Evolutionary conservation across 2,797 vertebrate species (phyloP).

Genomic region (Oceanodroma leucorhoa): DNA sequence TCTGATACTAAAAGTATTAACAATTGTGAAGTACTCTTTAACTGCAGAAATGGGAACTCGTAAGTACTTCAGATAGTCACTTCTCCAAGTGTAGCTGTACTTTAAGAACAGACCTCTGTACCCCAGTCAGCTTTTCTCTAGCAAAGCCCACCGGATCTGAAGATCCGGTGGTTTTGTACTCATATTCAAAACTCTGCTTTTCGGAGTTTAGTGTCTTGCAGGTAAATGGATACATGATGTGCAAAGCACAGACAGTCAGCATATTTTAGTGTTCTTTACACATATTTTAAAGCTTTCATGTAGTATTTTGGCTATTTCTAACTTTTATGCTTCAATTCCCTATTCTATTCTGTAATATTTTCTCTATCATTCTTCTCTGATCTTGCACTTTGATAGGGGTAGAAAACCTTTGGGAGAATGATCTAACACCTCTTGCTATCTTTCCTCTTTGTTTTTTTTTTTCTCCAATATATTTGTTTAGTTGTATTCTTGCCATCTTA

Average conservation of each 20-base stretch:
- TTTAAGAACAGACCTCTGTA: background rate
- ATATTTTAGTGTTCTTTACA: constrained; percentile 54
- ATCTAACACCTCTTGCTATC: background rate
- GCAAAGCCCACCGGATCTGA: background rate
- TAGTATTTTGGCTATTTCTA: constrained; percentile 26
- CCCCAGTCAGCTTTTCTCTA: background rate
- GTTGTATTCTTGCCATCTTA: background rate
- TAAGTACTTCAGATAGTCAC: background rate
- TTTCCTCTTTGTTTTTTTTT: background rate
- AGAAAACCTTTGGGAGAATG: constrained; percentile 38
- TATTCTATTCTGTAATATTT: constrained; percentile 25
- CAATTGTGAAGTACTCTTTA: background rate
- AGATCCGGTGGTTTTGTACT: background rate
- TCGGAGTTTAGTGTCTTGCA: constrained; percentile 6
- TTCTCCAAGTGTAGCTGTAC: background rate
- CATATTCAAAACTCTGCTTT: background rate
- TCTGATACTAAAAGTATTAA: background rate
- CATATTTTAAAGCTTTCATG: constrained; percentile 50
- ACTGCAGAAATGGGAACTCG: background rate
- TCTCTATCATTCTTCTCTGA: constrained; percentile 42
- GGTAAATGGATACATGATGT: constrained; percentile 14
- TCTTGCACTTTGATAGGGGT: constrained; percentile 37
- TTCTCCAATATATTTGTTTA: background rate
- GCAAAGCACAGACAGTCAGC: constrained; percentile 35
- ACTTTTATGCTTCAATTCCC: constrained; percentile 29